Evolutionary conservation across 2,888 invertebrate genomes (phyloP), one percentile per base, ranked within the genome.

Genomic region (Rhodophaea formosa): DNA sequence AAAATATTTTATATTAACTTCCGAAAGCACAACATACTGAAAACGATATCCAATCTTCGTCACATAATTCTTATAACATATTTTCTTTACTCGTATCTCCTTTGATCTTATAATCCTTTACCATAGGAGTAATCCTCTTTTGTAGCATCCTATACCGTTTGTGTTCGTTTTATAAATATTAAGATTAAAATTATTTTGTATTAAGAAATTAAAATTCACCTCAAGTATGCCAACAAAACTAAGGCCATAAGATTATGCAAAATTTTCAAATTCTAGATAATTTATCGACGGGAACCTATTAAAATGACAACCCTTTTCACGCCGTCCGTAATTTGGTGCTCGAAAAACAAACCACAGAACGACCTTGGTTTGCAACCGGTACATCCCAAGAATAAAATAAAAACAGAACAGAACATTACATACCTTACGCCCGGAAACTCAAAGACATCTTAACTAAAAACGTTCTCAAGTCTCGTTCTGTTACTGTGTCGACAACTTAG

Each of bases 231-330:
- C 39, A 10, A 39, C 1, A 39, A 39, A 39, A 12, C 12, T 12
- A 3, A 23, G 7, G 23, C 42, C 12, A 15, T 0, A n/a, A 53
- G 23, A 39, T 51, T 35, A 35, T 35, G 35, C 35, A 35, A 35
- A 51, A n/a, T 51, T 15, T 35, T 6, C 8, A 35, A 51, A 32
- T 39, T 16, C 12, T 39, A 35, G 16, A 39, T 51, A 53, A 53
- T 43, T 23, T 43, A 43, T 53, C 29, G 53, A 14, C 14, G 43
- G 43, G 10, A 43, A 53, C 7, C 53, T 43, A 43, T 43, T 43
- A 43, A 70, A 74, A 76, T 75, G 68, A 77, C 75, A 78, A 81
- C 81, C 80, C 77, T 80, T 79, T 77, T 82, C 82, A 80, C 68
- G 61, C 64, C 64, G 67, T 69, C 65, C 69, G 66, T 68, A 68